Percentiles rank a stretch among this genome's conserved stretches.
Conservation (phyloP, 1,140 invertebrate species). For the Physella acuta region DNA sequence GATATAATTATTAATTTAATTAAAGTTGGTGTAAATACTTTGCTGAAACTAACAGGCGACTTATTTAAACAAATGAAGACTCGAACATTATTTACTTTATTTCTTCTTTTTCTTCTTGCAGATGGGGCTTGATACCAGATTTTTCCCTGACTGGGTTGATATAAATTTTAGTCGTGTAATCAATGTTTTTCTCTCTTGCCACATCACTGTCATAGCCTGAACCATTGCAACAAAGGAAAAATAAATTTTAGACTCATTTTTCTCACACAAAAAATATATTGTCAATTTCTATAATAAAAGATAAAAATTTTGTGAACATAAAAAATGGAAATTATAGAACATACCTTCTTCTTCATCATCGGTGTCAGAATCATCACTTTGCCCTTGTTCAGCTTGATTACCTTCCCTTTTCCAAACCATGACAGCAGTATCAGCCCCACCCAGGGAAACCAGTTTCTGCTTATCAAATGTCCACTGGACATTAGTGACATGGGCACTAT, state of each 20-base stretch:
- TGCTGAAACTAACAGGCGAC: too few relatives aligned
- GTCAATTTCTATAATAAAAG: background rate
- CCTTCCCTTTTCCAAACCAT: conserved; percentile 56
- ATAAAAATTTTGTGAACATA: background rate
- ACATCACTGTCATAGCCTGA: conserved; percentile 62
- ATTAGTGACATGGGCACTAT: conserved; percentile 61
- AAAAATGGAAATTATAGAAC: background rate
- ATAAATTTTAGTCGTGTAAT: conserved; percentile 58
- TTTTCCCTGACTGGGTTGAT: conserved; percentile 48
- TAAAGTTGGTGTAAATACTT: too few relatives aligned
- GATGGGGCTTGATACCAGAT: conserved; percentile 50
- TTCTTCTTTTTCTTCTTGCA: conserved; percentile 42
- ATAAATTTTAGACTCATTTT: background rate
- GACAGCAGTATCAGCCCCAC: conserved; percentile 59
- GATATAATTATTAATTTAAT: too few relatives aligned
- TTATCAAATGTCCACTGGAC: conserved; percentile 55
- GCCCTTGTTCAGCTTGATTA: conserved; percentile 40
- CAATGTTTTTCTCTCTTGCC: conserved; percentile 57
- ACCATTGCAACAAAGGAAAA: background rate
- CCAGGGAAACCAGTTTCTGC: conserved; percentile 51
- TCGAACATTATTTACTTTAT: conserved; percentile 45
- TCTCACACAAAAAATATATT: background rate
- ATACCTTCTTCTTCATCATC: conserved; percentile 60
- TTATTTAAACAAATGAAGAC: too few relatives aligned
- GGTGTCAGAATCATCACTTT: conserved; percentile 60